Percentiles rank a stretch among this genome's conserved stretches.
Conservation (phyloP, 1,140 invertebrate species). For the Drusus annulatus region DNA sequence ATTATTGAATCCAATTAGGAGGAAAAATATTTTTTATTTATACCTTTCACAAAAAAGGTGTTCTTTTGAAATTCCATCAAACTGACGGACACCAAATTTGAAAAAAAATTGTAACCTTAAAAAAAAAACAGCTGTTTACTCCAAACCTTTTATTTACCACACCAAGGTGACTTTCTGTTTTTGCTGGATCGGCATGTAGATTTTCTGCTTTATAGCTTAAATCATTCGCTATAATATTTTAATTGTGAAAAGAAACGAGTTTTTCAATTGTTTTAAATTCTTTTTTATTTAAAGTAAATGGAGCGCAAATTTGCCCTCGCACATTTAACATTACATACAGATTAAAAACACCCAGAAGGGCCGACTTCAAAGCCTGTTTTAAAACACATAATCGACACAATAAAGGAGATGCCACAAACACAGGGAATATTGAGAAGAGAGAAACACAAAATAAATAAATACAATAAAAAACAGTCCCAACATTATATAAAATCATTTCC, state of each 20-base stretch:
- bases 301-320: constrained; percentile 1
- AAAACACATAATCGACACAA: constrained; percentile 34
- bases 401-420: constrained; percentile 7
- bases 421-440: background rate
- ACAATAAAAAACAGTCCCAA: constrained; percentile 3
- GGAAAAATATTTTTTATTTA: too few species aligned
- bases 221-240: background rate
- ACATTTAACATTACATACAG: constrained; percentile 27
- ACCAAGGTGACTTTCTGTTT: too few species aligned
- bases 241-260: background rate
- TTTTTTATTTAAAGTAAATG: constrained; percentile 25
- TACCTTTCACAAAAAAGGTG: too few species aligned
- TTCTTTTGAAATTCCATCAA: too few species aligned
- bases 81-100: too few species aligned
- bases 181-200: too few species aligned
- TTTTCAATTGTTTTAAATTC: constrained; percentile 19
- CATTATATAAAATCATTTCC: constrained; percentile 4
- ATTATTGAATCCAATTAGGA: too few species aligned
- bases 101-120: too few species aligned
- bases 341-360: constrained; percentile 22
- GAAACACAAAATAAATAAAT: constrained; percentile 13
- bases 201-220: too few species aligned
- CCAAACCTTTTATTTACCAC: too few species aligned
- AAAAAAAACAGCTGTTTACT: too few species aligned
- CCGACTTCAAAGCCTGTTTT: background rate